phyloP scores from a whole-genome alignment of 1,140 invertebrate species.

The Ceratitis capitata region DNA sequence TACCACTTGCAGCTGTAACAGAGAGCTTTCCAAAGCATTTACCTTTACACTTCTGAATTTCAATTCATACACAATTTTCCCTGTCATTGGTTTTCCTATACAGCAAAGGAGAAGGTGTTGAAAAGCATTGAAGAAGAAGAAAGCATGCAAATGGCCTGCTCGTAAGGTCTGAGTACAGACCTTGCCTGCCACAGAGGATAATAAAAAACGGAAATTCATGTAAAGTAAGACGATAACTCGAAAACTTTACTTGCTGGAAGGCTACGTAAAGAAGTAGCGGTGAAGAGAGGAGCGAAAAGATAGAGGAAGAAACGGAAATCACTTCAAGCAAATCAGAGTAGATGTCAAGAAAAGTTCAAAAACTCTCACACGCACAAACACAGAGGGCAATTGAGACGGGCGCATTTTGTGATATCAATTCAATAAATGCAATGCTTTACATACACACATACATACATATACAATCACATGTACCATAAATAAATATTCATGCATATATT shows the following conservation, averaged over 20 bases:
- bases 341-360: constrained; percentile 12
- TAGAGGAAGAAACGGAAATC: not conserved
- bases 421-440: not conserved
- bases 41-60: not conserved
- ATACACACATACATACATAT: not conserved
- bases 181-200: constrained; percentile 1
- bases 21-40: not conserved
- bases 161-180: not conserved
- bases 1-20: not conserved
- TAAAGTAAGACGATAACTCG: constrained; percentile 28
- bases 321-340: constrained; percentile 15
- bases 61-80: constrained; percentile 30
- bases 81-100: constrained; percentile 33
- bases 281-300: not conserved
- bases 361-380: too few species aligned
- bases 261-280: not conserved
- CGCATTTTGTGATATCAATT: not conserved
- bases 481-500: not conserved
- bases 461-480: not conserved
- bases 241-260: not conserved
- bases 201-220: constrained; percentile 28
- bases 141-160: too few species aligned
- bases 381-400: not conserved
- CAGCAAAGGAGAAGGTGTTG: not conserved
- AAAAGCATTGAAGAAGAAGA: not conserved